These are phyloP conservation scores for Zophobas morio DNA, from an alignment of 1,140 invertebrate genomes.

Conservation along the genomic window DNA sequence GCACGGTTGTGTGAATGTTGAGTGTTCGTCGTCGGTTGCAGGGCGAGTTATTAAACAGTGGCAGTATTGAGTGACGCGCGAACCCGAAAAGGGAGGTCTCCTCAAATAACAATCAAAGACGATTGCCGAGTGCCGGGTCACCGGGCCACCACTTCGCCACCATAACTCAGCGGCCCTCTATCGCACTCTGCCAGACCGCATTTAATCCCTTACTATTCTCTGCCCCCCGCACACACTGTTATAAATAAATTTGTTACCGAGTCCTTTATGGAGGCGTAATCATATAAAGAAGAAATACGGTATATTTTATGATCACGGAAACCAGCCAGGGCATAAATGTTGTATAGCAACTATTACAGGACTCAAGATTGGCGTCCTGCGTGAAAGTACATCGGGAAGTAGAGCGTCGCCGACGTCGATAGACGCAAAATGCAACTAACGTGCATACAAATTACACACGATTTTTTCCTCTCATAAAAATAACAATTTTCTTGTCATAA, in stretches of 20 bases:
- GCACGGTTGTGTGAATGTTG: conserved; percentile 23
- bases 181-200: conserved; percentile 58
- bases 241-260: conserved; percentile 63
- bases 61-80: conserved; percentile 58
- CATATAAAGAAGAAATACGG: conserved; percentile 63
- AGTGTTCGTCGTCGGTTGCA: conserved; percentile 17
- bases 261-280: conserved; percentile 60
- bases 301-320: conserved; percentile 59
- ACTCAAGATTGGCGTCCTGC: conserved; percentile 52
- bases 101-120: conserved; percentile 61
- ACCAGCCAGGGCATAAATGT: conserved; percentile 56
- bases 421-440: conserved; percentile 43
- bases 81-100: conserved; percentile 51
- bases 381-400: conserved; percentile 34
- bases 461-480: conserved; percentile 56
- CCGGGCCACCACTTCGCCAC: conserved; percentile 53
- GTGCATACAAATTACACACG: conserved; percentile 54
- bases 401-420: not conserved
- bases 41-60: conserved; percentile 59
- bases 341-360: conserved; percentile 50
- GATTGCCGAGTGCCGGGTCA: conserved; percentile 56
- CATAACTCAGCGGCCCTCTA: conserved; percentile 59
- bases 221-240: conserved; percentile 50
- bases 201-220: conserved; percentile 55
- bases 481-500: conserved; percentile 59